Evolutionary conservation across 2,888 invertebrate genomes (phyloP).

Genomic region (Hirtodrosophila histrioides): DNA sequence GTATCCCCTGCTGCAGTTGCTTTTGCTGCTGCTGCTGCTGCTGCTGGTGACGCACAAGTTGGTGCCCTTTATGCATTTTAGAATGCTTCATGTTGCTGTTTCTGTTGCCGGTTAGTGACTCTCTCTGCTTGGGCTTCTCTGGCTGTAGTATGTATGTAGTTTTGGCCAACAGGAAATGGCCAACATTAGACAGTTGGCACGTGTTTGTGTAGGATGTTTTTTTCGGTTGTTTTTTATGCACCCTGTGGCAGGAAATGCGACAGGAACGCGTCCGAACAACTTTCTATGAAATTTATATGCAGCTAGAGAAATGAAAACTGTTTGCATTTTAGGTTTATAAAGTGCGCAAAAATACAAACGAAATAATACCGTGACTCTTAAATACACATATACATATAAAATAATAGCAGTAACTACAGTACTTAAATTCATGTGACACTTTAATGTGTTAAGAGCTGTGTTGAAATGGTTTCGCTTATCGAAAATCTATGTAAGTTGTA

Average conservation of each 20-base stretch:
- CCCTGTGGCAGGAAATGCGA: slow-evolving; percentile 68
- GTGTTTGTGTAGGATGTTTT: slow-evolving; percentile 51
- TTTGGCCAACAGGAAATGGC: slow-evolving; percentile 77
- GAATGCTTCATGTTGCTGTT: slow-evolving; percentile 37
- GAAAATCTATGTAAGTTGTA: slow-evolving; percentile 1
- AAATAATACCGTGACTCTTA: too few relatives aligned
- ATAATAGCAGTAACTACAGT: not conserved
- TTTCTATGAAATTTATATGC: slow-evolving; percentile 15
- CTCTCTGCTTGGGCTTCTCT: slow-evolving; percentile 33
- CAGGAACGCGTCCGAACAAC: slow-evolving; percentile 34
- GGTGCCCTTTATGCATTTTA: slow-evolving; percentile 69
- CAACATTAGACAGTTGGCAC: slow-evolving; percentile 75
- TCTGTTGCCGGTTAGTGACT: slow-evolving; percentile 7
- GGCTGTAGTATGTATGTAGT: slow-evolving; percentile 41
- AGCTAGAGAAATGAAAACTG: not conserved
- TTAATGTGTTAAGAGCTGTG: slow-evolving; percentile 7
- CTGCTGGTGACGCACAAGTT: slow-evolving; percentile 64
- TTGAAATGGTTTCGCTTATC: not conserved
- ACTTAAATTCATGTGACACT: slow-evolving; percentile 5
- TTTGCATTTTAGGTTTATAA: not conserved
- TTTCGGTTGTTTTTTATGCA: slow-evolving; percentile 33
- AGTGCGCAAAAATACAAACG: not conserved
- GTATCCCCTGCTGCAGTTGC: not conserved
- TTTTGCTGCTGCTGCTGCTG: slow-evolving; percentile 18
- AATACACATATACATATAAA: too few relatives aligned